Percentiles rank a stretch among this genome's conserved stretches.
Conservation (phyloP, 2,888 invertebrate species). For the Metellina segmentata region DNA sequence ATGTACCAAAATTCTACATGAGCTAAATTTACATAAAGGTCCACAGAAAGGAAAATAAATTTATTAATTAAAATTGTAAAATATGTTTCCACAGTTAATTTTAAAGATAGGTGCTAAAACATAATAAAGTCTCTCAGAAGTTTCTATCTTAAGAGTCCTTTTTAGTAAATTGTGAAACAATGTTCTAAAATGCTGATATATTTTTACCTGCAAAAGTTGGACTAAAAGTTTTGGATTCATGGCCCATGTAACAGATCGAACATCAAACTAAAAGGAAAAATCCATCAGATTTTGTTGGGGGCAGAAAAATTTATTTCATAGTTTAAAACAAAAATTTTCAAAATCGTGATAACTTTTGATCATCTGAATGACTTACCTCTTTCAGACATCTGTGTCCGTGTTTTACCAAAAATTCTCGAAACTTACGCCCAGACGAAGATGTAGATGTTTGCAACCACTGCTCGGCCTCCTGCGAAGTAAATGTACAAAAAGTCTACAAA, state of each 20-base stretch:
- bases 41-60: too few relatives aligned
- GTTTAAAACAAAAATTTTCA: background rate
- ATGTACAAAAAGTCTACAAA: too few relatives aligned
- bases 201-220: slow-evolving; percentile 43
- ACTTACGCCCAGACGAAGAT: slow-evolving; percentile 82
- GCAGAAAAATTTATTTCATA: background rate
- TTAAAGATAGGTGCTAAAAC: too few relatives aligned
- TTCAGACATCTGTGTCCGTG: slow-evolving; percentile 87
- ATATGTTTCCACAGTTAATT: too few relatives aligned
- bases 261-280: slow-evolving; percentile 40
- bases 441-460: slow-evolving; percentile 85
- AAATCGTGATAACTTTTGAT: background rate
- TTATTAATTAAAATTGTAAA: too few relatives aligned
- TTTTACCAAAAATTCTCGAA: slow-evolving; percentile 84
- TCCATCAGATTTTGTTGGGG: background rate
- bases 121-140: too few relatives aligned
- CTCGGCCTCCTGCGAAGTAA: slow-evolving; percentile 81
- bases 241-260: slow-evolving; percentile 36
- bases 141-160: too few relatives aligned
- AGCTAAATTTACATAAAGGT: too few relatives aligned
- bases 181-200: too few relatives aligned
- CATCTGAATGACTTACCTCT: slow-evolving; percentile 80
- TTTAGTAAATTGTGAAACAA: too few relatives aligned
- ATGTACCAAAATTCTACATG: too few relatives aligned
- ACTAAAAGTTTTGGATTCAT: slow-evolving; percentile 34